Conservation (phyloP, 2,797 vertebrate species). For the Coreius guichenoti region DNA sequence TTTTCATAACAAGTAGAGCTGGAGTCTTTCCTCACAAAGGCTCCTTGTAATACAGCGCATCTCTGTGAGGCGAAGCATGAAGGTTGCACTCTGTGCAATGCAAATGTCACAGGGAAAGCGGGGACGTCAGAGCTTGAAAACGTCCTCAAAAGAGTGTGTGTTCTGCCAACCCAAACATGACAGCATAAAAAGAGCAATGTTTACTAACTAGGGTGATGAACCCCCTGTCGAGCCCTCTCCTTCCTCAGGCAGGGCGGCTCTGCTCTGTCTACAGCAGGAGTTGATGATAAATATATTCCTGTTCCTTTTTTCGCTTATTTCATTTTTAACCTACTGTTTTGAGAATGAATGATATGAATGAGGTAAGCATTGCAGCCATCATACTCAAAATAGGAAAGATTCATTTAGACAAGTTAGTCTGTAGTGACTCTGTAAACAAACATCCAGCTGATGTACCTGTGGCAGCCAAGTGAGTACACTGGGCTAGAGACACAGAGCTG, state of each 20-base stretch:
- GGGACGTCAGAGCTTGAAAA: conserved; percentile 39
- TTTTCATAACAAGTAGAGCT: conserved; percentile 30
- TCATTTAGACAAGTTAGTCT: conserved; percentile 24
- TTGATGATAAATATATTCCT: conserved; percentile 40
- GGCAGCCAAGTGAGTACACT: conserved; percentile 8
- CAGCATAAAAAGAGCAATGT: conserved; percentile 54
- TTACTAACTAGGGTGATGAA: conserved; percentile 54
- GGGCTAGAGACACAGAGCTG: not conserved
- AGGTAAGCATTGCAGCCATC: conserved; percentile 13
- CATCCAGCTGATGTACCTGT: conserved; percentile 25
- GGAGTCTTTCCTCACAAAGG: conserved; percentile 22
- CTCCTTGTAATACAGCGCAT: conserved; percentile 40
- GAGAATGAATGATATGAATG: conserved; percentile 21
- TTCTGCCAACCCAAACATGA: conserved; percentile 37
- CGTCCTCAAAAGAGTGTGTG: conserved; percentile 41
- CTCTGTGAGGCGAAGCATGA: conserved; percentile 53
- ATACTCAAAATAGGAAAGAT: conserved; percentile 38
- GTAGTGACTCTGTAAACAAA: conserved; percentile 2
- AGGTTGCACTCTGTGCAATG: conserved; percentile 47
- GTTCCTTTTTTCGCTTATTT: conserved; percentile 29
- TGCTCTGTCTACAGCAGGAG: not conserved
- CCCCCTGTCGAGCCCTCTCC: conserved; percentile 15
- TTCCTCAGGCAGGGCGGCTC: conserved; percentile 3
- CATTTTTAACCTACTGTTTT: conserved; percentile 29
- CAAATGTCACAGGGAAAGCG: conserved; percentile 54